Evolutionary conservation across 2,888 invertebrate species (phyloP).

Genomic region (Nephrocerus scutellatus): DNA sequence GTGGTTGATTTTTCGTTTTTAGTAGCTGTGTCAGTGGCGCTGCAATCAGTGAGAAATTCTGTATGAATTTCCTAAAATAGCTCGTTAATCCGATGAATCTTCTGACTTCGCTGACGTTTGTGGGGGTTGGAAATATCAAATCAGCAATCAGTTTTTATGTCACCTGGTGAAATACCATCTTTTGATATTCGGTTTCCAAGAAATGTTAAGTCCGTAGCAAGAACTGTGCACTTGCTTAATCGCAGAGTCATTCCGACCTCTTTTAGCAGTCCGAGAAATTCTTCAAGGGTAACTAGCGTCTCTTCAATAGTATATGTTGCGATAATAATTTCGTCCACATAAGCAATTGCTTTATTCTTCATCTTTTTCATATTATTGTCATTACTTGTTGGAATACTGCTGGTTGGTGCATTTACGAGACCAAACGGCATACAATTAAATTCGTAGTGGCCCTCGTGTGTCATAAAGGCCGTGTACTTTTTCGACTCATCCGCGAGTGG

Average conservation of each 20-base stretch:
- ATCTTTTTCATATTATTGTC: too few species aligned
- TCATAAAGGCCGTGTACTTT: slow-evolving; percentile 7
- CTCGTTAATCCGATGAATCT: slow-evolving; percentile 19
- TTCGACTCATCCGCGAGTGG: too few species aligned
- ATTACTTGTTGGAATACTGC: slow-evolving; percentile 16
- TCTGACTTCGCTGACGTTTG: slow-evolving; percentile 2
- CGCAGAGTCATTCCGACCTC: slow-evolving; percentile 14
- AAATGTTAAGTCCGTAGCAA: slow-evolving; percentile 16
- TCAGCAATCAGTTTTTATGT: too few species aligned
- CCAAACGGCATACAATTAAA: slow-evolving; percentile 21
- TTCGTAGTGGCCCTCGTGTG: slow-evolving; percentile 16
- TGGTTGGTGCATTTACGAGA: slow-evolving; percentile 18
- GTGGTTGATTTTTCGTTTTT: background rate
- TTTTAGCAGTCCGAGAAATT: slow-evolving; percentile 11
- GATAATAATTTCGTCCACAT: slow-evolving; percentile 22
- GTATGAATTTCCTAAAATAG: too few species aligned
- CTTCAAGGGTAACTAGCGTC: slow-evolving; percentile 11
- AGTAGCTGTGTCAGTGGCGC: slow-evolving; percentile 26
- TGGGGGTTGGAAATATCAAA: too few species aligned
- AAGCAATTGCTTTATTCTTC: slow-evolving; percentile 16
- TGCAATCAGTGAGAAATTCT: too few species aligned
- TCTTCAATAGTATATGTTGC: slow-evolving; percentile 16
- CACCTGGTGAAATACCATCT: too few species aligned
- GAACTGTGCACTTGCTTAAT: slow-evolving; percentile 19
- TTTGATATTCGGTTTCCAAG: too few species aligned